Percentiles rank a stretch among this genome's conserved stretches.
These are phyloP conservation scores for Meiosimyza platycephala DNA, from an alignment of 2,888 invertebrate species.

Conservation along the genomic window DNA sequence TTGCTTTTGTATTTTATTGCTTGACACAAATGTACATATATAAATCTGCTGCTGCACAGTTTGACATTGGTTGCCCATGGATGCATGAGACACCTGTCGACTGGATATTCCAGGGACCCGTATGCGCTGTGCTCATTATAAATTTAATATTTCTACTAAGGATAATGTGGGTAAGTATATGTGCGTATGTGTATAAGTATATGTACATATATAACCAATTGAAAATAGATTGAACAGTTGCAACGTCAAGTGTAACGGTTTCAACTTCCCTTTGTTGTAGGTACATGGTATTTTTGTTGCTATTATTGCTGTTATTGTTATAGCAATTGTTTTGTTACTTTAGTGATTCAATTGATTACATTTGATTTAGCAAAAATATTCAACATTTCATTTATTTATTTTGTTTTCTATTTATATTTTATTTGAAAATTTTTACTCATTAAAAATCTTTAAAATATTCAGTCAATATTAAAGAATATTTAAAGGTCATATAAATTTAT, in stretches of 20 bases:
- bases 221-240: background rate
- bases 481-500: too few species aligned
- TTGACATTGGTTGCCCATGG: constrained; percentile 79
- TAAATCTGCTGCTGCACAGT: constrained; percentile 48
- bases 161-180: constrained; percentile 86
- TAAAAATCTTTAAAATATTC: too few species aligned
- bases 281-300: background rate
- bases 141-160: constrained; percentile 84
- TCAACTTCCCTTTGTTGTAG: background rate
- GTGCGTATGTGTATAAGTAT: background rate
- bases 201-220: background rate
- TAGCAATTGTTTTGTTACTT: background rate
- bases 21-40: constrained; percentile 1
- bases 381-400: too few species aligned
- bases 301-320: constrained; percentile 9
- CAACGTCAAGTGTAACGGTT: too few species aligned
- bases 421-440: too few species aligned
- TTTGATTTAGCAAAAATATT: too few species aligned
- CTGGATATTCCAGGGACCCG: constrained; percentile 90
- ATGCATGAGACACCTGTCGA: constrained; percentile 84
- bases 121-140: constrained; percentile 82
- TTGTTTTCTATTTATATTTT: too few species aligned
- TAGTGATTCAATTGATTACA: background rate
- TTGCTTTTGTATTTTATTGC: background rate
- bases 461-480: too few species aligned